Percentiles rank a stretch among this genome's conserved stretches.
Evolutionary conservation across 2,888 invertebrate species (phyloP).

Genomic region (Drosophila testacea): DNA sequence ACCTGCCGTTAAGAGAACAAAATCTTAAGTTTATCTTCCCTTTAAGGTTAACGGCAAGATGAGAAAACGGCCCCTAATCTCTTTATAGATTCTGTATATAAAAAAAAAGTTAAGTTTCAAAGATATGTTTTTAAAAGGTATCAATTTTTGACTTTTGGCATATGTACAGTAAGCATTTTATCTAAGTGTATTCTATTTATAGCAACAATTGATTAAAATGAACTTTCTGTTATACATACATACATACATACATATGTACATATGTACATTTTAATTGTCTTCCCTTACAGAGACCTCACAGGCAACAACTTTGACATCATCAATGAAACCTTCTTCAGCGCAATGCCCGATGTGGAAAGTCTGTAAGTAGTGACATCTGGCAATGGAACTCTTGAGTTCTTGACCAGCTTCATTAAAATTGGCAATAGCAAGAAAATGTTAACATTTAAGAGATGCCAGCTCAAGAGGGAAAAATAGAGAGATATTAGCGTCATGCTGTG

Average conservation of each 20-base stretch:
- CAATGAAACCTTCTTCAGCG: conserved; percentile 77
- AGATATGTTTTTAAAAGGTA: too few species aligned
- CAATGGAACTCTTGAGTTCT: background rate
- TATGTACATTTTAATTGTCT: conserved; percentile 13
- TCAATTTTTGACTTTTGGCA: too few species aligned
- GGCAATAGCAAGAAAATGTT: conserved; percentile 45
- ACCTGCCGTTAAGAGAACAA: too few species aligned
- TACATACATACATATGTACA: background rate
- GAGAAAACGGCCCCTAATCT: too few species aligned
- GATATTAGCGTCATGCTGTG: conserved; percentile 62
- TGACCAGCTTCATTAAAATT: conserved; percentile 45
- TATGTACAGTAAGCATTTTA: background rate
- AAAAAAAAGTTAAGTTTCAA: too few species aligned
- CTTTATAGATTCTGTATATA: too few species aligned
- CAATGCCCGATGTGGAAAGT: conserved; percentile 82
- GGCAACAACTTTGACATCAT: conserved; percentile 85
- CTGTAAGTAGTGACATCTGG: conserved; percentile 83
- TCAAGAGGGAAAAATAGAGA: background rate
- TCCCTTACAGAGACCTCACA: conserved; percentile 84
- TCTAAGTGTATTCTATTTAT: conserved; percentile 2
- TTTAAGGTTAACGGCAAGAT: too few species aligned
- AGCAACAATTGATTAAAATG: background rate
- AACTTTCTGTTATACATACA: background rate
- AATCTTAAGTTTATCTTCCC: too few species aligned
- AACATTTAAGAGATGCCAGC: conserved; percentile 28